Percentiles rank a stretch among this genome's conserved stretches.
Evolutionary conservation across 2,888 invertebrate species (phyloP).

Genomic region (Lucinisca nassula): DNA sequence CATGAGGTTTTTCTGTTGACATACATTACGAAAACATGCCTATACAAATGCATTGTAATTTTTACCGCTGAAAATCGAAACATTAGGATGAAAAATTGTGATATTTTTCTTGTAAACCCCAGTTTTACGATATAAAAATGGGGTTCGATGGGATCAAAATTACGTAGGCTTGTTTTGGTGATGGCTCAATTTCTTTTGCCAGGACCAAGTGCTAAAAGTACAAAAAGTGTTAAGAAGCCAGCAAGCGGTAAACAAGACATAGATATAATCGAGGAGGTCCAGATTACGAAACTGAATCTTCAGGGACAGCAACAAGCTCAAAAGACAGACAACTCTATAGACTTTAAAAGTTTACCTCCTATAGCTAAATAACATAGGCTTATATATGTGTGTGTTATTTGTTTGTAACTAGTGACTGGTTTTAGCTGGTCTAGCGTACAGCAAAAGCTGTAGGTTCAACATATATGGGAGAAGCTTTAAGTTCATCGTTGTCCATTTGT

Average conservation of each 20-base stretch:
- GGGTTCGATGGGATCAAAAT: no score
- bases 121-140: no score
- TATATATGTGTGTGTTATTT: no score
- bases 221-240: slow-evolving; percentile 62
- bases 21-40: no score
- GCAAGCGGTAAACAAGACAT: slow-evolving; percentile 25
- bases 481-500: not conserved
- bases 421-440: not conserved
- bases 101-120: no score
- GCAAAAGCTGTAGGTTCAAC: no score
- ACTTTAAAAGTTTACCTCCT: slow-evolving; percentile 63
- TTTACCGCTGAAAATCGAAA: no score
- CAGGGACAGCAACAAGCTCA: slow-evolving; percentile 41
- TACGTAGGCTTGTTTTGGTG: no score
- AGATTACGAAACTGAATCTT: slow-evolving; percentile 66
- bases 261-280: slow-evolving; percentile 55
- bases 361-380: slow-evolving; percentile 51
- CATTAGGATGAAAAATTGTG: no score
- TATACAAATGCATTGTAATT: no score
- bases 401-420: not conserved
- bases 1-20: no score
- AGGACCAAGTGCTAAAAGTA: slow-evolving; percentile 74
- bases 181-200: not conserved
- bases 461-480: not conserved
- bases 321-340: slow-evolving; percentile 30